Percentiles rank a stretch among this genome's conserved stretches.
Evolutionary conservation across 2,797 vertebrate genomes (phyloP).

Genomic region (Myripristis murdjan): DNA sequence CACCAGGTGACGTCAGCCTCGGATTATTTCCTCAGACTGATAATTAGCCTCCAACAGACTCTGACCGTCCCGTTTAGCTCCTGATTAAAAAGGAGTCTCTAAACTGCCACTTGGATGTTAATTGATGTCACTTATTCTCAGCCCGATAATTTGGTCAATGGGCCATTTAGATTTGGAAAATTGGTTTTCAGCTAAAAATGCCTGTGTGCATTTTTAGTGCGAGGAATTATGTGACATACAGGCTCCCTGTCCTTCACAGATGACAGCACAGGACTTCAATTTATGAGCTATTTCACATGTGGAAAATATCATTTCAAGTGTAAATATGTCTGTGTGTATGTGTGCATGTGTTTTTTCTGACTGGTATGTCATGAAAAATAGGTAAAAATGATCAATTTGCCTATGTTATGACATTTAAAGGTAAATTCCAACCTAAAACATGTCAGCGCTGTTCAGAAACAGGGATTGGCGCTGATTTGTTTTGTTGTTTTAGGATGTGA

Average conservation of each 20-base stretch:
- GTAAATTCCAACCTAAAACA: too few species aligned
- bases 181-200: slow-evolving; percentile 18
- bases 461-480: too few species aligned
- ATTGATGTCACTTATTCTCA: slow-evolving; percentile 73
- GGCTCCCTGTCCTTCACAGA: neutral
- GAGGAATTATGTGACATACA: neutral
- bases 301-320: neutral
- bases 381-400: too few species aligned
- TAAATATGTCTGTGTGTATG: too few species aligned
- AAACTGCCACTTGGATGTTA: slow-evolving; percentile 66
- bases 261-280: too few species aligned
- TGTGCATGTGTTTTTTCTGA: neutral
- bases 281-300: too few species aligned
- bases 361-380: neutral
- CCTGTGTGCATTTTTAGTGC: slow-evolving; percentile 19
- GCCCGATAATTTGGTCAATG: slow-evolving; percentile 56
- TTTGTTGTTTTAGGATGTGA: too few species aligned
- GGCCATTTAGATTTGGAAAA: slow-evolving; percentile 38
- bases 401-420: too few species aligned
- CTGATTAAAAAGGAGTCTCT: slow-evolving; percentile 57
- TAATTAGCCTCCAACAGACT: slow-evolving; percentile 68
- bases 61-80: slow-evolving; percentile 57
- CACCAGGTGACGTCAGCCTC: slow-evolving; percentile 41
- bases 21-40: slow-evolving; percentile 65
- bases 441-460: too few species aligned